A percentile compares a stretch with the other conserved stretches of the same genome.
Evolutionary conservation across 2,888 invertebrate species (phyloP).

Genomic region (Phalera bucephala): DNA sequence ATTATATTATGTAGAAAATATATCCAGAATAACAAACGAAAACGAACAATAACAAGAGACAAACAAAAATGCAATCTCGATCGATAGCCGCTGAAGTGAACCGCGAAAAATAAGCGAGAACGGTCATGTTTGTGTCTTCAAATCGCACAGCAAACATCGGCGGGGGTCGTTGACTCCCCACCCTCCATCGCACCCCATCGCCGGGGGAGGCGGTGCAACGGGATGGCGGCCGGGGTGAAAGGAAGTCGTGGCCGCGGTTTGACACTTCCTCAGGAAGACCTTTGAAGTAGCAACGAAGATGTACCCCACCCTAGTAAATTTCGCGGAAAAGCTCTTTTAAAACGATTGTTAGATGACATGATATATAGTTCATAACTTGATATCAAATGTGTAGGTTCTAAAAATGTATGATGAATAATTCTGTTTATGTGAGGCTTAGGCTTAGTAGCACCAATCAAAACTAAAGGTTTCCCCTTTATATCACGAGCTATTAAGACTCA

Average conservation of each 20-base stretch:
- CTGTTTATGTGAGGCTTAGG: too few relatives aligned
- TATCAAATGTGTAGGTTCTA: too few relatives aligned
- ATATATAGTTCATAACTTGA: too few relatives aligned
- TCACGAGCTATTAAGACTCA: too few relatives aligned
- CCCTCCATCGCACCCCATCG: conserved; percentile 50
- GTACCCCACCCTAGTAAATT: conserved; percentile 28
- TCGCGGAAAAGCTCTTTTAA: conserved; percentile 11
- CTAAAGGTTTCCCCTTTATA: too few relatives aligned
- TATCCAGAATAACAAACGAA: too few relatives aligned
- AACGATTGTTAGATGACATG: too few relatives aligned
- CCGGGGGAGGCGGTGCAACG: conserved; percentile 39
- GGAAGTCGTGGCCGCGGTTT: conserved; percentile 77
- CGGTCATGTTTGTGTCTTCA: conserved; percentile 70
- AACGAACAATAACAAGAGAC: conserved; percentile 23
- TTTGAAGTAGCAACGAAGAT: conserved; percentile 68
- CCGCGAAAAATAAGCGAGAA: conserved; percentile 62
- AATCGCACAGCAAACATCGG: conserved; percentile 73
- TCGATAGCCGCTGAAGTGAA: conserved; percentile 56
- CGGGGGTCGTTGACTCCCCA: conserved; percentile 62
- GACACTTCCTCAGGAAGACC: conserved; percentile 82
- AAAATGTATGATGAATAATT: too few relatives aligned
- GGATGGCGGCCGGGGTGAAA: conserved; percentile 38
- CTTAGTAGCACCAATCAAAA: too few relatives aligned
- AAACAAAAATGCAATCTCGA: conserved; percentile 42
- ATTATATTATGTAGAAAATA: too few relatives aligned